Percentiles rank a stretch among this genome's conserved stretches.
Evolutionary conservation across 1,140 invertebrate genomes (phyloP).

Genomic region (Leptopilina boulardi): DNA sequence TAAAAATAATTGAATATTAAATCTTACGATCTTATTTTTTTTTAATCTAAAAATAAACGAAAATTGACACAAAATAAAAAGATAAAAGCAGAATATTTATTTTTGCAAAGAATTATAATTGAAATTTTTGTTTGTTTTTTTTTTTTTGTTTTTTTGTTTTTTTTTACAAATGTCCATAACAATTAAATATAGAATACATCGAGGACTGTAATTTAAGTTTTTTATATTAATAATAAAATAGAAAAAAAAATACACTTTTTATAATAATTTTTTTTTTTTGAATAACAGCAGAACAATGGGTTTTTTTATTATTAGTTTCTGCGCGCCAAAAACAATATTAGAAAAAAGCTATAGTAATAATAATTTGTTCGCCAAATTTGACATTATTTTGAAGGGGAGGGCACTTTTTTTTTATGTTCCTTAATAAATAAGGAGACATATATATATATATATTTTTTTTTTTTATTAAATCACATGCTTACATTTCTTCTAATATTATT

Average conservation of each 20-base stretch:
- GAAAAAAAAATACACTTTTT: constrained; percentile 4
- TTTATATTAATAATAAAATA: constrained; percentile 7
- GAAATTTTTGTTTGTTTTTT: too few species aligned
- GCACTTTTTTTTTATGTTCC: not conserved
- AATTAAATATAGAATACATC: constrained; percentile 18
- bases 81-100: constrained; percentile 2
- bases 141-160: too few species aligned
- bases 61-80: not conserved
- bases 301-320: not conserved
- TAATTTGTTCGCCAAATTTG: not conserved
- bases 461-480: not conserved
- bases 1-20: too few species aligned
- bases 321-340: not conserved
- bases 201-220: constrained; percentile 2
- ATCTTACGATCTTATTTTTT: too few species aligned
- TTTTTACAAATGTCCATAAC: constrained; percentile 12
- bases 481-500: not conserved
- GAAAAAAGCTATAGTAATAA: not conserved
- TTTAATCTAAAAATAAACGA: too few species aligned
- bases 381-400: too few species aligned
- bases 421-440: not conserved
- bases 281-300: not conserved
- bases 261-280: not conserved
- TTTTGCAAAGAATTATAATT: constrained; percentile 11
- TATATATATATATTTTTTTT: too few species aligned